Percentiles rank a stretch among this genome's conserved stretches.
Evolutionary conservation across 2,113 vertebrate genomes (phyloP).

Genomic region (Heptranchias perlo): DNA sequence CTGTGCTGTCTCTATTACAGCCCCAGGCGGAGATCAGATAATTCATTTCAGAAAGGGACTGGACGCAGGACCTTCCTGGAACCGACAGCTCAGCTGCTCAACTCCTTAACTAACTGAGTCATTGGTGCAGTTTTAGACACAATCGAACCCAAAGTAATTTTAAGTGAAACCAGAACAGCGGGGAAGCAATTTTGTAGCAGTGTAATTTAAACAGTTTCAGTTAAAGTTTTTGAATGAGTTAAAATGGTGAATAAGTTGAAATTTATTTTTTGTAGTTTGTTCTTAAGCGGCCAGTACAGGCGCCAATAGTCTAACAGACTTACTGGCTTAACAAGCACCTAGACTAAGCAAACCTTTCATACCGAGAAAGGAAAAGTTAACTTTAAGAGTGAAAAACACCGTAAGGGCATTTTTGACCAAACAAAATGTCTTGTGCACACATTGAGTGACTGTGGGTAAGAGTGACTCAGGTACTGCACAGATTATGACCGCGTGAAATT

Average conservation of each 20-base stretch:
- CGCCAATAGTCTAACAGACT: background rate
- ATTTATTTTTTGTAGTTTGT: background rate
- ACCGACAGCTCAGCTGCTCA: too few relatives aligned
- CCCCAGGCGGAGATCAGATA: too few relatives aligned
- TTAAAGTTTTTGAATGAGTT: background rate
- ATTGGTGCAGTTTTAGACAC: too few relatives aligned
- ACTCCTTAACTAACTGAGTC: too few relatives aligned
- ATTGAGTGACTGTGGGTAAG: background rate
- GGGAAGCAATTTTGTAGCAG: background rate
- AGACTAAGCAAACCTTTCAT: background rate
- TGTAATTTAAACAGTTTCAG: background rate
- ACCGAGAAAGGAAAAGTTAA: background rate
- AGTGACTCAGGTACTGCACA: background rate
- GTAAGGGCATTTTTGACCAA: background rate
- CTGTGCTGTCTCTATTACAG: too few relatives aligned
- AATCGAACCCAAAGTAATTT: background rate
- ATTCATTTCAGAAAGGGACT: too few relatives aligned
- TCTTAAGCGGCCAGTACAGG: background rate
- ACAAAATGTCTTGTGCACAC: background rate
- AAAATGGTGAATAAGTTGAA: background rate
- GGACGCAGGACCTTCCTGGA: too few relatives aligned
- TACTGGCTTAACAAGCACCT: background rate
- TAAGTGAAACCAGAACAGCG: background rate
- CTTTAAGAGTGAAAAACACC: background rate
- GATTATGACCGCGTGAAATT: constrained; percentile 1